Percentiles rank a stretch among this genome's conserved stretches.
Evolutionary conservation across 2,797 vertebrate species (phyloP).

Genomic region (Clarias fuscus): DNA sequence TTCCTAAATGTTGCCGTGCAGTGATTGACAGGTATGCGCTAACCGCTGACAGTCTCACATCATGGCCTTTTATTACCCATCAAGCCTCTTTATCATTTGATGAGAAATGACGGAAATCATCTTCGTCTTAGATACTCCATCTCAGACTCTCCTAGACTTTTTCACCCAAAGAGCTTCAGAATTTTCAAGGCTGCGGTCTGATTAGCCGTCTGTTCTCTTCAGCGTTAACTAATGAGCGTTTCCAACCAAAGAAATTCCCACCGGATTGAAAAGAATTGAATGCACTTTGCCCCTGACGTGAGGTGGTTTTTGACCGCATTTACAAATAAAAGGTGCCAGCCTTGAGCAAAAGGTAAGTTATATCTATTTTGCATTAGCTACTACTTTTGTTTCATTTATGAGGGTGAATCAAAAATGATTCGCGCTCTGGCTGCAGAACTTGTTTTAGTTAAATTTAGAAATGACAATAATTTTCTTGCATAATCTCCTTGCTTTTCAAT

Average conservation of each 20-base stretch:
- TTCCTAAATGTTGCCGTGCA: neutral
- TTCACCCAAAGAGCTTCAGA: neutral
- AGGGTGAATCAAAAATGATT: neutral
- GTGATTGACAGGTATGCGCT: neutral
- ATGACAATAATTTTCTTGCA: too few relatives aligned
- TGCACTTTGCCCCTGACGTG: neutral
- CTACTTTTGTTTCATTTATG: neutral
- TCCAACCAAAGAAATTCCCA: neutral
- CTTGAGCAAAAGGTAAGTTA: neutral
- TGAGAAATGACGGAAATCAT: neutral
- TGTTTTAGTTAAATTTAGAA: too few relatives aligned
- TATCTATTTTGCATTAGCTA: neutral
- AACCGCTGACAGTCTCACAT: neutral
- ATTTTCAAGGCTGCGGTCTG: neutral
- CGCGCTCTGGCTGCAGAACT: too few relatives aligned
- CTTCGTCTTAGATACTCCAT: neutral
- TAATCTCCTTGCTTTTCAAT: too few relatives aligned
- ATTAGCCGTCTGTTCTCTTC: neutral
- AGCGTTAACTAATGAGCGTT: neutral
- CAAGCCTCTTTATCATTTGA: neutral
- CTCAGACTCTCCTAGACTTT: neutral
- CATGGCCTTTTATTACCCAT: neutral
- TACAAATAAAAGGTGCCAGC: neutral
- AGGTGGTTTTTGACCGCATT: neutral
- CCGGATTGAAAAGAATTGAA: neutral